Base-by-base conservation (phyloP, 2,113 vertebrate species). In the Zeus faber region DNA sequence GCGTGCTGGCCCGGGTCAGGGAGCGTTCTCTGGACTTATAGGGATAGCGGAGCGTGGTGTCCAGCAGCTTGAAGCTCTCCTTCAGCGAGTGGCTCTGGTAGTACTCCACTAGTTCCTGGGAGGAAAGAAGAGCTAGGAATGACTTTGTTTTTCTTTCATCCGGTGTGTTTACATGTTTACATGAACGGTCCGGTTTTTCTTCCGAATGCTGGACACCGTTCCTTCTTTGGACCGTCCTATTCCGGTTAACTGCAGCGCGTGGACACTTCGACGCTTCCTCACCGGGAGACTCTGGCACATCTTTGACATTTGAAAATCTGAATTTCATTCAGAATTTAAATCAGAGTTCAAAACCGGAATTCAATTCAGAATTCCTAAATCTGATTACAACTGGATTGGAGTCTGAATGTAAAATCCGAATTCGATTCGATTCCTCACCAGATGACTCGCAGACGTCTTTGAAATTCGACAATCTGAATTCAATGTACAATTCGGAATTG, bases 61-160 rank as follows among this genome's bases (percentile, higher is more conserved):
- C 97, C 79, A 99, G 82, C 75, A 95, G 90, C 77, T 98, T 98
- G 89, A 99, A 99, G 84, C 96, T 97, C 82, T 99, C 97, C 82
- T 99, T 99, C 65, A 99, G 87, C 0, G 97, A 99, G 80, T 99
- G 97, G 48, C 79, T 76, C 88, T 99, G 96, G 77, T 99, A 99
- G 62, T 99, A 99, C 56, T 99, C 97, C 0, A 99, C 96, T 70
- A 99, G 65, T 76, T 99, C 97, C 97, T 99, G 88, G 11, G 0
- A 16, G 4, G 16, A 11, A 40, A n/a, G 6, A 3, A 40, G 14
- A 40, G 14, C 3, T 3, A 16, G 6, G 27, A 63, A 23, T 0
- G 1, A 31, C 13, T 40, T 16, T 13, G 4, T n/a, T 40, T n/a
- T 16, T 16, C 17, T 37, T 37, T 3, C 14, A 37, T 37, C 14